These are phyloP conservation scores for Mechanitis mazaeus DNA, from an alignment of 2,888 invertebrate genomes.

Conservation along the genomic window DNA sequence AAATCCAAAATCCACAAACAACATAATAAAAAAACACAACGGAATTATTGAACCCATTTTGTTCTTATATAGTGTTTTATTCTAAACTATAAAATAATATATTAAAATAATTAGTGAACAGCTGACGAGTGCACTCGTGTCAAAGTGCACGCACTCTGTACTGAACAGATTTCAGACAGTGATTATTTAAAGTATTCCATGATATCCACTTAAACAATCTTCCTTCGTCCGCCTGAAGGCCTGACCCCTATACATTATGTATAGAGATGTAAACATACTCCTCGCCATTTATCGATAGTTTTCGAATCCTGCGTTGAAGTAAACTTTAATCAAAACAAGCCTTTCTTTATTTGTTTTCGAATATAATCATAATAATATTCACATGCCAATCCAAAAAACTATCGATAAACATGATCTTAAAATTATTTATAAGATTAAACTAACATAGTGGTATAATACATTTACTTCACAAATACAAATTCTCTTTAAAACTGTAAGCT, in stretches of 20 bases:
- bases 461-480: too few species aligned
- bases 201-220: constrained; percentile 64
- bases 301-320: constrained; percentile 26
- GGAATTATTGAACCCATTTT: constrained; percentile 51
- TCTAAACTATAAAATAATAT: constrained; percentile 42
- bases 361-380: too few species aligned
- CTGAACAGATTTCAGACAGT: constrained; percentile 53
- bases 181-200: constrained; percentile 66
- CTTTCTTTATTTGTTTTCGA: too few species aligned
- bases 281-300: constrained; percentile 21
- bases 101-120: constrained; percentile 30
- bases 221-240: constrained; percentile 62
- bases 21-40: constrained; percentile 38
- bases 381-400: too few species aligned
- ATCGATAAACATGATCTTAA: too few species aligned
- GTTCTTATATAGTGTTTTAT: constrained; percentile 33
- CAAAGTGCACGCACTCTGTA: constrained; percentile 53
- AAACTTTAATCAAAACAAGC: too few species aligned
- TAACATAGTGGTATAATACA: too few species aligned
- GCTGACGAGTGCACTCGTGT: constrained; percentile 37
- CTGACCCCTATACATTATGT: constrained; percentile 62
- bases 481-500: too few species aligned
- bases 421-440: too few species aligned
- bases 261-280: constrained; percentile 38
- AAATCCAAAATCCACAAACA: constrained; percentile 45